Percentiles rank a stretch among this genome's conserved stretches.
Evolutionary conservation across 2,113 vertebrate genomes (phyloP).

Genomic region (Pongo pygmaeus): DNA sequence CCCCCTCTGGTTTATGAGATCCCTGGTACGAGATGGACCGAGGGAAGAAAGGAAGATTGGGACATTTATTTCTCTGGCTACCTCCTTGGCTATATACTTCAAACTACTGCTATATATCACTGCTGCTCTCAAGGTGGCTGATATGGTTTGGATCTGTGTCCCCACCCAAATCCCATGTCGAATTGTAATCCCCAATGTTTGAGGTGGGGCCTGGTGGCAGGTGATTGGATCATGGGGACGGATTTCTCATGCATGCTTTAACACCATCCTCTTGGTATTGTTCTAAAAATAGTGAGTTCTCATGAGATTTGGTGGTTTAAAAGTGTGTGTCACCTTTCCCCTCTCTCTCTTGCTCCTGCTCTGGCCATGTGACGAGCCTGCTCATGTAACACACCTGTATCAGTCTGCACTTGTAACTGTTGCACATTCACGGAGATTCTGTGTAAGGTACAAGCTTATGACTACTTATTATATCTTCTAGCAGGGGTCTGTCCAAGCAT

Average conservation of each 20-base stretch:
- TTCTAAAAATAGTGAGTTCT: too few relatives aligned
- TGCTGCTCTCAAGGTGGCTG: neutral
- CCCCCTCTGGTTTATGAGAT: neutral
- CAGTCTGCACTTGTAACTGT: neutral
- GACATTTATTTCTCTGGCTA: neutral
- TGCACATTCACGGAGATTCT: neutral
- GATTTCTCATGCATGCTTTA: too few relatives aligned
- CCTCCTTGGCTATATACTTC: neutral
- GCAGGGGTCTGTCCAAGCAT: neutral
- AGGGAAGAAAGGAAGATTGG: neutral
- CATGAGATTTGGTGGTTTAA: too few relatives aligned
- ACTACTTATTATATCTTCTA: neutral
- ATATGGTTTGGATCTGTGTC: too few relatives aligned
- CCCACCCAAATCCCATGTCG: too few relatives aligned
- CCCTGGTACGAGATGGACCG: neutral
- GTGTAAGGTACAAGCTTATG: neutral
- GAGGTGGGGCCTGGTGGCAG: too few relatives aligned
- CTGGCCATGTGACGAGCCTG: neutral
- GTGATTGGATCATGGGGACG: too few relatives aligned
- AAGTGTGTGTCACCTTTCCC: too few relatives aligned
- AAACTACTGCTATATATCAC: neutral
- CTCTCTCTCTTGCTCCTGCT: too few relatives aligned
- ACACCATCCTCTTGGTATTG: too few relatives aligned
- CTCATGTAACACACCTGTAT: neutral
- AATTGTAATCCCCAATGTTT: too few relatives aligned